phyloP scores from a whole-genome alignment of 2,888 invertebrate species.

The Conops quadrifasciatus region DNA sequence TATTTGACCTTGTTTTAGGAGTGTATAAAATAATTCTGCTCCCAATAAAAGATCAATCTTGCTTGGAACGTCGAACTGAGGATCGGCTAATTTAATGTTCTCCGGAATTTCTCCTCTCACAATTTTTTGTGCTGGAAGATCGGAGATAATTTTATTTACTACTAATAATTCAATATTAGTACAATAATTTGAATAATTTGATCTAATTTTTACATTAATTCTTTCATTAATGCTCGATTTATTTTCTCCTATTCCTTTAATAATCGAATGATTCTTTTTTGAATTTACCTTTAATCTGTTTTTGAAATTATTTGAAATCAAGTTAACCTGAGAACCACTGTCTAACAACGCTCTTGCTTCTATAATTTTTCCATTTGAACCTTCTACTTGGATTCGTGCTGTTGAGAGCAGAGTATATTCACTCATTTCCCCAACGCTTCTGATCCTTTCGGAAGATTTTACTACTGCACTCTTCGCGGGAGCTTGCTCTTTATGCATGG shows the following conservation, averaged over 20 bases:
- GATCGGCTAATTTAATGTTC: background rate
- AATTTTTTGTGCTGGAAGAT: background rate
- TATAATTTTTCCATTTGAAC: background rate
- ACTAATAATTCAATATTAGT: slow-evolving; percentile 3
- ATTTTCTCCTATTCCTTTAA: background rate
- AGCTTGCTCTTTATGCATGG: background rate
- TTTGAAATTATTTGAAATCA: background rate
- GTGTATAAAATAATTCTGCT: background rate
- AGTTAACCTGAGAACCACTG: slow-evolving; percentile 7
- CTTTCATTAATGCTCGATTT: background rate
- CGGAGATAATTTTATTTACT: background rate
- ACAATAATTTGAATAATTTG: background rate
- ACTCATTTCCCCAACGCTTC: background rate
- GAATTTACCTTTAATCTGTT: background rate
- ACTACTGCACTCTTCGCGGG: background rate
- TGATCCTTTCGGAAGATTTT: background rate
- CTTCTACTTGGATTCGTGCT: background rate
- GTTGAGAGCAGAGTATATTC: slow-evolving; percentile 4
- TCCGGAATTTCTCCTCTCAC: slow-evolving; percentile 13
- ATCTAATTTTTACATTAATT: slow-evolving; percentile 6
- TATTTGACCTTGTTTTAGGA: background rate
- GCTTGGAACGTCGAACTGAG: background rate
- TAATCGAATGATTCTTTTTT: slow-evolving; percentile 4
- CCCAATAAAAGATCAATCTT: too few species aligned
- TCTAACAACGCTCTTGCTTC: slow-evolving; percentile 11